Evolutionary conservation across 2,113 vertebrate species (phyloP), one percentile per base, ranked within the genome.

Genomic region (Hoplias malabaricus): DNA sequence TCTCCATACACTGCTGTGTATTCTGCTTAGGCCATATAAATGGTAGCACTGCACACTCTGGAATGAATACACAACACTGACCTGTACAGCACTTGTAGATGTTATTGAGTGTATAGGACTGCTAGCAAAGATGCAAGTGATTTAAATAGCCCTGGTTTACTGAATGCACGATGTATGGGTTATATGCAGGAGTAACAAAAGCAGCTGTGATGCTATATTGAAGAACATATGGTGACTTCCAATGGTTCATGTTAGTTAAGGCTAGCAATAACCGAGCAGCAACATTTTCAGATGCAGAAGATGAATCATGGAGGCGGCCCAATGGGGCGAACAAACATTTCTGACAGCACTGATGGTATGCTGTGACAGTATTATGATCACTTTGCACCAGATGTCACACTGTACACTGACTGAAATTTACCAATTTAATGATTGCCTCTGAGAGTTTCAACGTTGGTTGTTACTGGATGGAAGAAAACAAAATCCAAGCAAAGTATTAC

Each of bases 121-220:
- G 25, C 23, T 1, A 33, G 57, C 29, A 61, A 13, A 14, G 12
- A 59, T 13, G 56, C 54, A 8, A 59, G 2, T 31, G 27, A 19
- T 1, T 61, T 33, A 33, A 61, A 61, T n/a, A 21, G 57, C 57
- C 33, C 57, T 19, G 13, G 14, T 16, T 48, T 21, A 21, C 16
- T 57, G 36, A 9, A 11, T 46, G 36, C 57, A 38, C 61, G 16
- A 3, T 14, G 9, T 62, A 14, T n/a, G n/a, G n/a, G 43, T 42
- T 46, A 62, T 56, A 68, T 42, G 27, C 38, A 54, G 48, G 11
- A 33, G 66, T 77, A 78, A 73, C 48, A 61, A 56, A 80, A 65
- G 63, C 75, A 79, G 48, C 68, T 79, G 72, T 40, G 4, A 54
- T 38, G n/a, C 33, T 61, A 16, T 31, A 33, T 23, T 12, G 6